These are phyloP conservation scores for Acropternis orthonyx DNA, from an alignment of 2,797 vertebrate genomes.

Conservation along the genomic window DNA sequence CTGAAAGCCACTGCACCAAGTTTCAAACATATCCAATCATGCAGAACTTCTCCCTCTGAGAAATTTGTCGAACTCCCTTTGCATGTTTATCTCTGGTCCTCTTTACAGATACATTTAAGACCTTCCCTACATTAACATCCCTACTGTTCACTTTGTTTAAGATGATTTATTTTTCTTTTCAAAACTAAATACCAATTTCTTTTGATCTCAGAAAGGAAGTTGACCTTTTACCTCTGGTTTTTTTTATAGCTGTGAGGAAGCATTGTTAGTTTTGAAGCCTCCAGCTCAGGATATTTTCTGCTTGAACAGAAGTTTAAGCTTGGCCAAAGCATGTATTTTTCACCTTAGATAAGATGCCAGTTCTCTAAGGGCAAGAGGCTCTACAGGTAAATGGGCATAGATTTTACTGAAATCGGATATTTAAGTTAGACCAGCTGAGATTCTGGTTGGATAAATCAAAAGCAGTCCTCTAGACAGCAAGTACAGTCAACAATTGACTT, in stretches of 20 bases:
- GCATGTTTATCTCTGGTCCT: constrained; percentile 15
- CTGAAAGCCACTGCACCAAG: background rate
- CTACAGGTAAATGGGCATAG: background rate
- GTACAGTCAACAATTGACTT: background rate
- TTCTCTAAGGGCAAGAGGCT: background rate
- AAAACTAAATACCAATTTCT: background rate
- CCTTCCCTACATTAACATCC: background rate
- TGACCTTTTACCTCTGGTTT: background rate
- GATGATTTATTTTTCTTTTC: constrained; percentile 2
- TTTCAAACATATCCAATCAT: constrained; percentile 6
- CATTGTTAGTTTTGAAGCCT: constrained; percentile 10
- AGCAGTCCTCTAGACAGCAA: background rate
- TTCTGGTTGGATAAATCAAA: background rate
- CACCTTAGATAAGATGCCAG: background rate
- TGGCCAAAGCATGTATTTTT: background rate
- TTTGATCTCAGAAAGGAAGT: background rate
- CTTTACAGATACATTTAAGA: background rate
- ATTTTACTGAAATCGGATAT: background rate
- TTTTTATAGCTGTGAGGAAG: background rate
- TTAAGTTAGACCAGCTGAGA: background rate
- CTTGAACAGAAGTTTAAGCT: background rate
- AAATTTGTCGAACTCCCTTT: background rate
- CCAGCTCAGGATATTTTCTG: background rate
- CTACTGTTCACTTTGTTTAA: background rate
- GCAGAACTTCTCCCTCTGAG: background rate